phyloP scores from a whole-genome alignment of 2,797 vertebrate species.

The Onychomys torridus region DNA sequence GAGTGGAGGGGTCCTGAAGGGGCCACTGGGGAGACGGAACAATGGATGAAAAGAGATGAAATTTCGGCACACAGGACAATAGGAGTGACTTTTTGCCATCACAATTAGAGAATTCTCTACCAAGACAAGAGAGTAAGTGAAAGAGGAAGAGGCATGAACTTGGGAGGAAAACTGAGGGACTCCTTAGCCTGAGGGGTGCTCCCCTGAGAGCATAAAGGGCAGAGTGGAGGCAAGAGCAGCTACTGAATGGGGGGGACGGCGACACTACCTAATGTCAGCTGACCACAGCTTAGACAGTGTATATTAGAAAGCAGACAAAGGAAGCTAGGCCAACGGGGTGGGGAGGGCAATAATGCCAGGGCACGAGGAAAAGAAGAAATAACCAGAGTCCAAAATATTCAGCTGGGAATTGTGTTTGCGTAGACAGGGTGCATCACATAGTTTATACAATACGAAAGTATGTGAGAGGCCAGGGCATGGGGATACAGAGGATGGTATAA shows the following conservation, averaged over 20 bases:
- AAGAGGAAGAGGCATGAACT: constrained; percentile 11
- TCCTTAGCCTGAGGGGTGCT: not conserved
- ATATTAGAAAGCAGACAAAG: not conserved
- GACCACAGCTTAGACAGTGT: not conserved
- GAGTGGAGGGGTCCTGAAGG: not conserved
- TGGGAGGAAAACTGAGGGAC: constrained; percentile 1
- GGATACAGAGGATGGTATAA: not conserved
- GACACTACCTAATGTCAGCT: not conserved
- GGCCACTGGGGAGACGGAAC: not conserved
- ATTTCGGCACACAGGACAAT: constrained; percentile 40
- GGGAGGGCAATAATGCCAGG: not conserved
- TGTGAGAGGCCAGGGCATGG: not conserved
- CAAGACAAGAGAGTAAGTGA: constrained; percentile 47
- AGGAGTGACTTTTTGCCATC: not conserved
- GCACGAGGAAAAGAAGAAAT: constrained; percentile 27
- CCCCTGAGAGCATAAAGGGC: not conserved
- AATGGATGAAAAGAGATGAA: not conserved
- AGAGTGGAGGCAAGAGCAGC: not conserved
- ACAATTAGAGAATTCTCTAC: constrained; percentile 7
- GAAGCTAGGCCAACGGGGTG: not conserved
- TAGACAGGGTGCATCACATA: not conserved
- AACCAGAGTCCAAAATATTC: not conserved
- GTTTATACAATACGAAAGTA: not conserved
- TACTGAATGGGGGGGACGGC: not conserved
- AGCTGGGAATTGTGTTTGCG: not conserved